phyloP scores from a whole-genome alignment of 1,140 invertebrate genomes.

The Aricia agestis region DNA sequence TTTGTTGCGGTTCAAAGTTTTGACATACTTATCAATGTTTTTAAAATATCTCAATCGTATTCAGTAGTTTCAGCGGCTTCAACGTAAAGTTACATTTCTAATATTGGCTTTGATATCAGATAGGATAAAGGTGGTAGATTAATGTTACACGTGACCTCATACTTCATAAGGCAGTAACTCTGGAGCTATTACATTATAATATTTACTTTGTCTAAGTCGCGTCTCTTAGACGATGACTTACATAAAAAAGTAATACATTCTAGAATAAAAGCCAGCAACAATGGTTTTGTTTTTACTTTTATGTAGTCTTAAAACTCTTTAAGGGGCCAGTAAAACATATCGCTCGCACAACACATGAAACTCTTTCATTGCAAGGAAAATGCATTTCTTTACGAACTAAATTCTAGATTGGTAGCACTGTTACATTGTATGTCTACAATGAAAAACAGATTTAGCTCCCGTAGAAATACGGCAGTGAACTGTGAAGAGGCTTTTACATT shows the following conservation, averaged over 20 bases:
- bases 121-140: too few species aligned
- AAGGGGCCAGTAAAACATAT: conserved; percentile 13
- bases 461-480: neutral
- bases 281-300: conserved; percentile 11
- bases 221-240: neutral
- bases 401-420: conserved; percentile 10
- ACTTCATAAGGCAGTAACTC: too few species aligned
- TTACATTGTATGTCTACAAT: conserved; percentile 1
- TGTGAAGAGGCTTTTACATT: too few species aligned
- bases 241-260: conserved; percentile 5
- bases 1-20: too few species aligned
- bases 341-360: conserved; percentile 13
- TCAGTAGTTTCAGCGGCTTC: too few species aligned
- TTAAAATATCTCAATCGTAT: too few species aligned
- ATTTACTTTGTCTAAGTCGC: neutral
- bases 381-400: conserved; percentile 8
- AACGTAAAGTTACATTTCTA: too few species aligned
- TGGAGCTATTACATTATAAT: neutral
- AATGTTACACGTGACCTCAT: too few species aligned
- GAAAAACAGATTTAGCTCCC: neutral
- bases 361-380: conserved; percentile 7
- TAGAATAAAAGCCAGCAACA: conserved; percentile 11
- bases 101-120: too few species aligned
- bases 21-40: too few species aligned
- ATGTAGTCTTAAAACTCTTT: conserved; percentile 15